Evolutionary conservation across 1,140 invertebrate genomes (phyloP), one percentile per base, ranked within the genome.

Genomic region (Ditylenchus dipsaci): DNA sequence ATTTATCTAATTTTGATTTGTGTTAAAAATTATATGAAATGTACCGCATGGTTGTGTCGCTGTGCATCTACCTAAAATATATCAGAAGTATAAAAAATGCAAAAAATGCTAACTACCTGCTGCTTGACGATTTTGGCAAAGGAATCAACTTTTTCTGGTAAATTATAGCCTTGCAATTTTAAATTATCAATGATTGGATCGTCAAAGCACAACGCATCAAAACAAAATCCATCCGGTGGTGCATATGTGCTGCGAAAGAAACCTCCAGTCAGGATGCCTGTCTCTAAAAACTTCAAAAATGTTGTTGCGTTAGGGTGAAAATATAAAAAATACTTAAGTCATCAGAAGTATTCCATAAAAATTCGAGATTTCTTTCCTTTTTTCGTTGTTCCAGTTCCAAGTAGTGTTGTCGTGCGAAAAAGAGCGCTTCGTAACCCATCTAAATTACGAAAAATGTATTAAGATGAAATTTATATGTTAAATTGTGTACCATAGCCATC

Each of bases 341-440:
- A 33, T 84, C 82, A 67, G 84, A 87, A 19, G 83, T 84, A 77
- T 89, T 85, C 93, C 93, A 96, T 1, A 95, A 80, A 85, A 92
- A 90, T 84, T 96, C 93, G 84, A 91, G 87, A 0, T 85, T 88
- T 84, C 89, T 88, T 0, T 86, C 83, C 0, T 68, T 69, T 8
- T 89, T 78, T 58, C 93, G 85, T 0, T 85, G 71, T 0, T 61
- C 76, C 81, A 92, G 92, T 80, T 97, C 93, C 73, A 90, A 87
- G 83, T 90, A 91, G 84, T 97, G 92, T 15, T 95, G 87, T 53
- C 93, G 87, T 0, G 89, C 92, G 69, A 95, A 88, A 73, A 95
- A 90, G 42, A 94, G 84, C 0, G 91, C 92, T 83, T 94, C 89
- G 86, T 86, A 90, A 19, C 86, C 86, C 83, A 87, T 84, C 84